Evolutionary conservation across 23 tunicate genomes (phyloP).

Genomic region (Oikopleura dioica): DNA sequence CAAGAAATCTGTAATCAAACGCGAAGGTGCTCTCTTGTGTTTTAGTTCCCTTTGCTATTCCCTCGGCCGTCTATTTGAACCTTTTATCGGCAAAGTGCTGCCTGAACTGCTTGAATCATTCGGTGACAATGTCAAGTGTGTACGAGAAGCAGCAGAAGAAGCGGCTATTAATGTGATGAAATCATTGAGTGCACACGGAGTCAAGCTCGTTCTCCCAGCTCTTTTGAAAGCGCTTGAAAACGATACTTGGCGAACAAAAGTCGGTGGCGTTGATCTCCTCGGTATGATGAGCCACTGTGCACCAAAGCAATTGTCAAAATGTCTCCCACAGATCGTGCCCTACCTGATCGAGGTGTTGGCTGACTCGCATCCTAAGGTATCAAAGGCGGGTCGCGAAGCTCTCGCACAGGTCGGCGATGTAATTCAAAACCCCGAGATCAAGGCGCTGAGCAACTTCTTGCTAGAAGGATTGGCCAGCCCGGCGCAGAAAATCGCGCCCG

Average conservation of each 20-base stretch:
- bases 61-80: slow-evolving; percentile 66
- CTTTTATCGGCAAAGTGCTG: slow-evolving; percentile 59
- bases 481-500: slow-evolving; percentile 23
- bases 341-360: slow-evolving; percentile 55
- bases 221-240: slow-evolving; percentile 31
- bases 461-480: slow-evolving; percentile 47
- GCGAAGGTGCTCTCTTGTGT: neutral
- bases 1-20: slow-evolving; percentile 46
- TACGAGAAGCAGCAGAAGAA: slow-evolving; percentile 80
- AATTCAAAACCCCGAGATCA: slow-evolving; percentile 72
- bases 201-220: slow-evolving; percentile 75
- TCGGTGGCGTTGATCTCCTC: slow-evolving; percentile 72
- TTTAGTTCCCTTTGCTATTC: neutral
- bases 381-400: slow-evolving; percentile 38
- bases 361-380: slow-evolving; percentile 89
- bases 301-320: slow-evolving; percentile 64
- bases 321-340: slow-evolving; percentile 80
- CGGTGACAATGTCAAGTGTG: slow-evolving; percentile 55
- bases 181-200: slow-evolving; percentile 73
- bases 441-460: slow-evolving; percentile 22
- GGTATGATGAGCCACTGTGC: slow-evolving; percentile 95
- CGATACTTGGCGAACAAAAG: slow-evolving; percentile 88
- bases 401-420: slow-evolving; percentile 27
- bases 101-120: slow-evolving; percentile 73
- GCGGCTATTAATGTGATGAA: slow-evolving; percentile 70